A percentile compares a stretch with the other conserved stretches of the same genome.
phyloP scores from a whole-genome alignment of 2,888 invertebrate species.

The Ametastegia equiseti region DNA sequence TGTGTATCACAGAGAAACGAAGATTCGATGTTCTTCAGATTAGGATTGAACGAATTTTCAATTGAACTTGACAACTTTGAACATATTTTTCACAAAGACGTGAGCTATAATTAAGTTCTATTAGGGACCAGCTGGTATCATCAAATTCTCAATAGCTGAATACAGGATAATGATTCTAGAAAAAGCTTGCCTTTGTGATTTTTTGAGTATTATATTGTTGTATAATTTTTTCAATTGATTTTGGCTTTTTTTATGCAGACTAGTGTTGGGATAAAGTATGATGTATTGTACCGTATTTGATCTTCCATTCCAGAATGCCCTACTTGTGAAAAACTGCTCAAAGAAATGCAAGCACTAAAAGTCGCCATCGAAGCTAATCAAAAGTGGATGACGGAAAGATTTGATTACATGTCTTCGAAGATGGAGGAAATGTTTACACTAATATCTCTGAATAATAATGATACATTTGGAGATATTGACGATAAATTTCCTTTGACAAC shows the following conservation, averaged over 20 bases:
- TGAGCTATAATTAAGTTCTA: not conserved
- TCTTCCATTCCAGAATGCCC: constrained; percentile 2
- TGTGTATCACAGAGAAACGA: not conserved
- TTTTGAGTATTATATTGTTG: constrained; percentile 3
- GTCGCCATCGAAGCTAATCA: not conserved
- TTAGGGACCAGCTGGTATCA: not conserved
- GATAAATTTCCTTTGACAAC: constrained; percentile 16
- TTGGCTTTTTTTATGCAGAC: constrained; percentile 3
- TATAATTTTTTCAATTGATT: not conserved
- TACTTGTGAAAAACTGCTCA: not conserved
- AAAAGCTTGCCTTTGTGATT: constrained; percentile 9
- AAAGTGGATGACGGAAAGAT: constrained; percentile 1
- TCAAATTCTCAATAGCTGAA: not conserved
- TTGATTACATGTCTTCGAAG: constrained; percentile 21
- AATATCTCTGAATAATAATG: not conserved
- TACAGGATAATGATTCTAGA: not conserved
- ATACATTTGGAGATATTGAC: not conserved
- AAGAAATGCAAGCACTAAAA: constrained; percentile 3
- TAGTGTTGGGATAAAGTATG: constrained; percentile 14
- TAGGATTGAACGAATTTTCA: not conserved
- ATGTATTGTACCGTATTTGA: not conserved
- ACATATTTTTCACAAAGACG: not conserved
- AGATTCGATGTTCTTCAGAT: no score
- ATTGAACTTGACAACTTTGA: not conserved
- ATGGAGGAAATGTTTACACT: constrained; percentile 8